Evolutionary conservation across 2,113 vertebrate genomes (phyloP).

Genomic region (Cyprinodon tularosa): DNA sequence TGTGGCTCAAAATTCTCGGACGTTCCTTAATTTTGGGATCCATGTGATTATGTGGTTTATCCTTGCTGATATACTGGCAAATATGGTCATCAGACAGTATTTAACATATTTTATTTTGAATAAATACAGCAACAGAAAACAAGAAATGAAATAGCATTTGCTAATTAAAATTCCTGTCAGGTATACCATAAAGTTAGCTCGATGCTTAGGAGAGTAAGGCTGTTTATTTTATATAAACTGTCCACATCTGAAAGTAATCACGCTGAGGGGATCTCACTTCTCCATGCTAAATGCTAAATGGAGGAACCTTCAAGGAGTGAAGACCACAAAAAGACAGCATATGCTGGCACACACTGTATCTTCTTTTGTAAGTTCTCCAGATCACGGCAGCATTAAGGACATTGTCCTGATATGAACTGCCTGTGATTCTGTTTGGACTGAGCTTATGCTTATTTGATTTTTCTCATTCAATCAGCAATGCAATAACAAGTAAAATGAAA

Average conservation of each 20-base stretch:
- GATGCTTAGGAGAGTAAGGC: not conserved
- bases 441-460: conserved; percentile 39
- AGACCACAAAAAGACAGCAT: conserved; percentile 57
- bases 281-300: conserved; percentile 51
- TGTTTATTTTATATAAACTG: not conserved
- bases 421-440: conserved; percentile 37
- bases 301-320: conserved; percentile 34
- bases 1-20: conserved; percentile 24
- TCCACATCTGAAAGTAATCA: conserved; percentile 58
- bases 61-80: conserved; percentile 4
- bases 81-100: conserved; percentile 27
- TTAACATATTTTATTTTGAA: conserved; percentile 25
- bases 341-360: conserved; percentile 36
- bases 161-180: not conserved
- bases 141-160: conserved; percentile 2
- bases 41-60: not conserved
- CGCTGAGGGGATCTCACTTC: conserved; percentile 26
- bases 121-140: not conserved
- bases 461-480: conserved; percentile 1
- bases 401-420: conserved; percentile 50
- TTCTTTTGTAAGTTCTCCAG: conserved; percentile 29
- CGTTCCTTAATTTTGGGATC: conserved; percentile 51
- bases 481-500: conserved; percentile 12
- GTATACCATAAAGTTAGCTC: not conserved
- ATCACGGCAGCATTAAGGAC: conserved; percentile 39